Base-by-base conservation (phyloP, 1,140 invertebrate genomes). In the Octopus sinensis region DNA sequence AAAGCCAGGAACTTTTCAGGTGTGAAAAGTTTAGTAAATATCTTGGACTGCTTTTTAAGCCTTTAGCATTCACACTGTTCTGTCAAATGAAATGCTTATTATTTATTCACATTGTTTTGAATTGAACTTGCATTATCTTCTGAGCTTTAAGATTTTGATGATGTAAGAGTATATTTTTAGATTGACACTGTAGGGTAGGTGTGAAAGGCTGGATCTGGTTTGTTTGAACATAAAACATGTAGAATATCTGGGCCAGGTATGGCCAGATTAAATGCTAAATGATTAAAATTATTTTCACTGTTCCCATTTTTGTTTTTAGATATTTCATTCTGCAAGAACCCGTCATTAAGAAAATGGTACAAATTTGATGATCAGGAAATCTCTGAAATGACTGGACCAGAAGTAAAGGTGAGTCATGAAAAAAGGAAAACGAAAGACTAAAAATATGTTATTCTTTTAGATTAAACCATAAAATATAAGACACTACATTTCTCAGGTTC, bases 341-440 rank as follows among this genome's bases (percentile, higher is more conserved):
- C 90, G 54, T 82, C 87, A 54, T 91, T 92, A 75, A 91, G 92
- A 88, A 94, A 93, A 87, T 98, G 96, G 96, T 95, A 94, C 91
- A 96, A 96, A 88, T 98, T 94, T 91, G 96, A 97, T 91, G 96
- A 98, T 89, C 94, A 95, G 83, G 93, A 95, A 56, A 95, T 97
- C 6, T 93, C 93, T 4, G 93, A 94, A 85, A 93, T 96, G 71
- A 92, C 93, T 4, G 85, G 91, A 5, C 92, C 91, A 68, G 93
- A 94, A 87, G 94, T 97, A 2, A 94, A 90, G 87, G 91, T 91
- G 84, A 85, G 82, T 62, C 12, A 54, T 53, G n/a, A 51, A 12
- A 4, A 76, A 51, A 54, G n/a, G 76, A 9, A n/a, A 10, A 54
- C 6, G 23, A 23, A 30, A 71, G 30, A 73, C 54, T 78, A 43